These are phyloP conservation scores for Euzetes globulus DNA, from an alignment of 2,888 invertebrate species.

Conservation along the genomic window DNA sequence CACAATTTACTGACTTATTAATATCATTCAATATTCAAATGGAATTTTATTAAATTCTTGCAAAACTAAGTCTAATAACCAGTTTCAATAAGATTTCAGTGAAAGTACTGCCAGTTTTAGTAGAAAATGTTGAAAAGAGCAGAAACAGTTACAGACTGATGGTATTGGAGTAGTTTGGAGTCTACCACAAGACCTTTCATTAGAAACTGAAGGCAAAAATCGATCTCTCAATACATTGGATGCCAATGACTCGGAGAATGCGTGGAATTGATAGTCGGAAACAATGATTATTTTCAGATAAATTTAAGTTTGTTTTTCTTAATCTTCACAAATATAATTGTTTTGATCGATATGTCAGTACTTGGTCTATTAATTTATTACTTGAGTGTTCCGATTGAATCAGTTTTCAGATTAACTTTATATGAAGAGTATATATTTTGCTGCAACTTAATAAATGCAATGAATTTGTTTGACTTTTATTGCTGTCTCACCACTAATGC, in stretches of 20 bases:
- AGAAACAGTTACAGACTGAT: background rate
- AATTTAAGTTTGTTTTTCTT: background rate
- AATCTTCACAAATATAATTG: background rate
- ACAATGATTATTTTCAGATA: background rate
- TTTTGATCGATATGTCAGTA: background rate
- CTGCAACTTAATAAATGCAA: background rate
- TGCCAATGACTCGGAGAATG: conserved; percentile 20
- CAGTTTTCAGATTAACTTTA: background rate
- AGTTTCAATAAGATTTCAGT: no score
- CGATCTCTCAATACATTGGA: conserved; percentile 23
- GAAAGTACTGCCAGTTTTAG: background rate
- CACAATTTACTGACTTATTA: no score
- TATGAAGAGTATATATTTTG: background rate
- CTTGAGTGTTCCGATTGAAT: background rate
- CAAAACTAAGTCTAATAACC: no score
- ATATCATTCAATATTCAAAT: no score
- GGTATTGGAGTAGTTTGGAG: background rate
- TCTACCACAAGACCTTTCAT: background rate
- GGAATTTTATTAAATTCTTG: no score
- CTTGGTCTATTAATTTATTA: background rate
- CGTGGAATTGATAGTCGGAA: background rate
- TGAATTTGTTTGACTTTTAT: background rate
- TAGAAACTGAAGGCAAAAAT: background rate
- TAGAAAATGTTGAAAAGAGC: background rate
- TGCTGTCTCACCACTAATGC: background rate